Percentiles rank a stretch among this genome's conserved stretches.
Conservation (phyloP, 2,888 invertebrate genomes). For the Amiota communis region DNA sequence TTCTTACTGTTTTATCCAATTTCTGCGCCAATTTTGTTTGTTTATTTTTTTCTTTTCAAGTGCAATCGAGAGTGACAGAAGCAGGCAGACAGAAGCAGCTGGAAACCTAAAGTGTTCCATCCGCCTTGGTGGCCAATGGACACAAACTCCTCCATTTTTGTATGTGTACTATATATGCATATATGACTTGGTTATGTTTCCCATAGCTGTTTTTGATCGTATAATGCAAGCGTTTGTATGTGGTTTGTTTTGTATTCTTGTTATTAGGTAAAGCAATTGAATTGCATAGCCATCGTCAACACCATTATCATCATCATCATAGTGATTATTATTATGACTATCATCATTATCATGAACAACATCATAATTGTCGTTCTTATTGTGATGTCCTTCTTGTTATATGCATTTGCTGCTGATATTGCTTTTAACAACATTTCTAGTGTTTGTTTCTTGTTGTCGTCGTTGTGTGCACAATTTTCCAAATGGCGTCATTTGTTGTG, state of each 20-base stretch:
- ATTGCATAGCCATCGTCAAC: neutral
- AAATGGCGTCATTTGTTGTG: constrained; percentile 28
- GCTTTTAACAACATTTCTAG: neutral
- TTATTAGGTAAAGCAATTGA: constrained; percentile 27
- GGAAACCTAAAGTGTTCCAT: constrained; percentile 32
- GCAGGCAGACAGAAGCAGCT: constrained; percentile 33
- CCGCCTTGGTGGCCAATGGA: constrained; percentile 1
- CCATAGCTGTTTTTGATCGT: too few species aligned
- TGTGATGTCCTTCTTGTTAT: constrained; percentile 48
- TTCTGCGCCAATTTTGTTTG: neutral
- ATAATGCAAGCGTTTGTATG: too few species aligned
- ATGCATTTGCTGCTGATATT: neutral
- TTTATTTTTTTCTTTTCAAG: neutral
- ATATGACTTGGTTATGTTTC: too few species aligned
- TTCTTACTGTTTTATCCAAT: neutral
- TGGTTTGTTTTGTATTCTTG: neutral
- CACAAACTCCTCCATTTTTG: neutral
- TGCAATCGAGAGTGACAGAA: neutral
- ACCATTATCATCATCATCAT: neutral
- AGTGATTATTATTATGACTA: constrained; percentile 43
- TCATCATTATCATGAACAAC: constrained; percentile 47
- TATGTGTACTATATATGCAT: too few species aligned
- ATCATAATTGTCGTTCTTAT: constrained; percentile 50
- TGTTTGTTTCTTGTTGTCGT: neutral
- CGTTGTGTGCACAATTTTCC: constrained; percentile 21